Evolutionary conservation across 2,888 invertebrate species (phyloP).

Genomic region (Onthophagus sagittarius): DNA sequence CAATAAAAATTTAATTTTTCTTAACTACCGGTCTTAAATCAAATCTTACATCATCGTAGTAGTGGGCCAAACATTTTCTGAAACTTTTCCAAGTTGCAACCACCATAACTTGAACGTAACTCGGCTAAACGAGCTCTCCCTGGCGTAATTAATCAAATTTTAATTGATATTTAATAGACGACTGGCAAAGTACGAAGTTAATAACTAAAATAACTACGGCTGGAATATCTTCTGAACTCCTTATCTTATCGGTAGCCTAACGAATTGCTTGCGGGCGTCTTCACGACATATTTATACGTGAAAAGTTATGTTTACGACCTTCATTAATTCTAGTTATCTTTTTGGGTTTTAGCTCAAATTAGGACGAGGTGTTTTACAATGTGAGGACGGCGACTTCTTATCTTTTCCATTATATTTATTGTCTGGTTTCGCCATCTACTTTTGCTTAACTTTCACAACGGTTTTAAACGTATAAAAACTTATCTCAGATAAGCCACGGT

Average conservation of each 20-base stretch:
- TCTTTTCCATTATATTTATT: background rate
- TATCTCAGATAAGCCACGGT: background rate
- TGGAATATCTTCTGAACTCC: background rate
- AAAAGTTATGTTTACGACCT: background rate
- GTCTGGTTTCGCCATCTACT: background rate
- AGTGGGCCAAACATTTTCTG: background rate
- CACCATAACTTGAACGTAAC: background rate
- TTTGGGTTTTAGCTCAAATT: background rate
- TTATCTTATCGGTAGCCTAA: background rate
- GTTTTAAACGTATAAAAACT: background rate
- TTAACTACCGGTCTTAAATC: background rate
- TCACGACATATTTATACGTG: background rate
- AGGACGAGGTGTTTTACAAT: background rate
- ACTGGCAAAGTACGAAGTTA: background rate
- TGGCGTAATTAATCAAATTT: background rate
- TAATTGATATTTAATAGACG: background rate
- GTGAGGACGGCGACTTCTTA: background rate
- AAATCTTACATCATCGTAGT: background rate
- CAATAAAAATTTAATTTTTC: background rate
- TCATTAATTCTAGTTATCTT: background rate
- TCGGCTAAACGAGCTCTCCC: background rate
- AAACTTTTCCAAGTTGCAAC: background rate
- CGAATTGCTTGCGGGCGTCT: background rate
- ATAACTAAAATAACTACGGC: background rate
- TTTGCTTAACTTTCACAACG: background rate